phyloP scores from a whole-genome alignment of 2,797 vertebrate species.

The Molothrus ater region DNA sequence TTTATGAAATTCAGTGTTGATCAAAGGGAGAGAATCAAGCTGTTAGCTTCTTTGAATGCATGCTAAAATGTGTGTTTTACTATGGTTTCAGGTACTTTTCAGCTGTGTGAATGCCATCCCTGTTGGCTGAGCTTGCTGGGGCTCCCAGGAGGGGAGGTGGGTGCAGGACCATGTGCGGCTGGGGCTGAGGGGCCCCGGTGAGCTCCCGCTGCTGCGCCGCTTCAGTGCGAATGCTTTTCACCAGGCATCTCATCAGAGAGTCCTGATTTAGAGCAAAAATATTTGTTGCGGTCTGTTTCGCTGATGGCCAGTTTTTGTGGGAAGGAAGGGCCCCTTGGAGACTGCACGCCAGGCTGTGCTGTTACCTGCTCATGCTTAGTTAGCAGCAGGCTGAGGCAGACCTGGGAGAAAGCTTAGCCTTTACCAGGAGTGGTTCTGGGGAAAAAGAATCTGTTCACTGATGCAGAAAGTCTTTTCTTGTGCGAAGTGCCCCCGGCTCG shows the following conservation, averaged over 20 bases:
- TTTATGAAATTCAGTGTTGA: neutral
- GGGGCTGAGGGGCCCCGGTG: rapidly evolving
- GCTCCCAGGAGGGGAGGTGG: neutral
- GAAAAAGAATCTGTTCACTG: constrained; percentile 31
- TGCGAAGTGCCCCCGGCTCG: neutral
- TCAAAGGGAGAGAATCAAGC: neutral
- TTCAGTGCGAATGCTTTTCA: neutral
- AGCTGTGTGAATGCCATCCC: neutral
- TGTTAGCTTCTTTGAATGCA: neutral
- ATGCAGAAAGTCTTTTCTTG: constrained; percentile 35
- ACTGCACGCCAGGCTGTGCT: neutral
- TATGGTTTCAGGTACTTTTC: neutral
- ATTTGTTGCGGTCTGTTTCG: neutral
- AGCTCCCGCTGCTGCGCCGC: neutral
- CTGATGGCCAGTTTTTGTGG: neutral
- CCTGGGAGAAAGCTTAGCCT: neutral
- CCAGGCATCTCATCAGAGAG: neutral
- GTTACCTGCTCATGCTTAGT: neutral
- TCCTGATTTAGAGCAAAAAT: constrained; percentile 4
- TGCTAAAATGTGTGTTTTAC: neutral
- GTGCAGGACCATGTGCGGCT: rapidly evolving
- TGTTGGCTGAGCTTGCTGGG: neutral
- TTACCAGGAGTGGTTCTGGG: constrained; percentile 27
- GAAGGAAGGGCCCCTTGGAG: constrained; percentile 2
- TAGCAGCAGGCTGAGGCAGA: constrained; percentile 19